These are phyloP conservation scores for Mesocentrotus franciscanus DNA, from an alignment of 53 echinoderm and acorn worm genomes.

Conservation along the genomic window DNA sequence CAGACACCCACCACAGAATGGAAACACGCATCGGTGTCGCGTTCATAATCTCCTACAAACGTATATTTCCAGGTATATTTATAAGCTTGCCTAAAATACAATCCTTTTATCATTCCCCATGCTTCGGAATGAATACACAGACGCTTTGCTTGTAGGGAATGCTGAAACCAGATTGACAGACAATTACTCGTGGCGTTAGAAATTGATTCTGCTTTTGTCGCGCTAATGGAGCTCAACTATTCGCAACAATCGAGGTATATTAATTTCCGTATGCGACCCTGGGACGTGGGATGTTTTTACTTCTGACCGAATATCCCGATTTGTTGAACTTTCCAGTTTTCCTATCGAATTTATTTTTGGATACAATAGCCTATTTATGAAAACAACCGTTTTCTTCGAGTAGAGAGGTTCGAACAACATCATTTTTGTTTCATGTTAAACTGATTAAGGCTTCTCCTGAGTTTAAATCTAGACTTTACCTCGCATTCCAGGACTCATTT, in stretches of 20 bases:
- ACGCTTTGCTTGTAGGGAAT: neutral
- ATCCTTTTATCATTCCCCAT: neutral
- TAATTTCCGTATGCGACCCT: conserved; percentile 35
- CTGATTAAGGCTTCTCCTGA: neutral
- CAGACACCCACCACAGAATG: neutral
- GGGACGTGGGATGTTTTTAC: neutral
- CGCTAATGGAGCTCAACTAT: neutral
- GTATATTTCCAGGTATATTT: conserved; percentile 44
- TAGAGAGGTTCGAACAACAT: neutral
- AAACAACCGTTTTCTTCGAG: neutral
- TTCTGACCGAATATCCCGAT: conserved; percentile 37
- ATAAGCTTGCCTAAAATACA: neutral
- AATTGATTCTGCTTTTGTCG: conserved; percentile 12
- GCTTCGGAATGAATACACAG: neutral
- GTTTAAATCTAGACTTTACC: too few relatives aligned
- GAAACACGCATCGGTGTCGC: neutral
- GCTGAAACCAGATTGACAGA: neutral
- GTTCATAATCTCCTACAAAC: conserved; percentile 17
- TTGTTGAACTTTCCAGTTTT: conserved; percentile 3
- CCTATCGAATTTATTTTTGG: neutral
- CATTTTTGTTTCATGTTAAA: neutral
- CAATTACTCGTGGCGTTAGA: neutral
- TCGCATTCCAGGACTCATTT: neutral
- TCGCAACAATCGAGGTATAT: neutral
- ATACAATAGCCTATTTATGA: neutral